Conservation (phyloP, 1,140 invertebrate genomes). For the Lordiphosa stackelbergi region DNA sequence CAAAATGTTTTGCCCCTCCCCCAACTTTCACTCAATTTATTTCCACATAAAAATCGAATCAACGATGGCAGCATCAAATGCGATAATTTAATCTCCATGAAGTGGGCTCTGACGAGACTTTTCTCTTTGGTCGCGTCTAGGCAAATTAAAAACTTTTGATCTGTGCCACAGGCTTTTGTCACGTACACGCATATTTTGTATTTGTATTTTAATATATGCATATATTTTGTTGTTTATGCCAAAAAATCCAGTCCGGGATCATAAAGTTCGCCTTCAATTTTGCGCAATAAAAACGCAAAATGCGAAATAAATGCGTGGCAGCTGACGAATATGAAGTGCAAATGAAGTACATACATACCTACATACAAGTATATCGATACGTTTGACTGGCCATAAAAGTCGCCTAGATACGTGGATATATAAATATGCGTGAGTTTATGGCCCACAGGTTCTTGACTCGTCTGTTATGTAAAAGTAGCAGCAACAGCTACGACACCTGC, state of each 20-base stretch:
- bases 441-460: slow-evolving; percentile 18
- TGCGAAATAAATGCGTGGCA: slow-evolving; percentile 49
- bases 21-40: slow-evolving; percentile 48
- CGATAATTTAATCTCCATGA: slow-evolving; percentile 50
- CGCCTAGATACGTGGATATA: slow-evolving; percentile 22
- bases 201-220: not conserved
- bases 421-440: slow-evolving; percentile 51
- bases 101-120: slow-evolving; percentile 24
- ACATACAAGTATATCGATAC: slow-evolving; percentile 11
- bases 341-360: slow-evolving; percentile 24
- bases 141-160: slow-evolving; percentile 50
- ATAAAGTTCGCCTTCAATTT: slow-evolving; percentile 60
- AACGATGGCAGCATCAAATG: slow-evolving; percentile 4
- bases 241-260: slow-evolving; percentile 51
- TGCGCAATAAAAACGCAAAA: slow-evolving; percentile 49
- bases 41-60: slow-evolving; percentile 23
- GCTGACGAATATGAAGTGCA: slow-evolving; percentile 24
- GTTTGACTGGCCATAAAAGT: slow-evolving; percentile 40
- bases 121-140: slow-evolving; percentile 22
- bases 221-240: slow-evolving; percentile 36
- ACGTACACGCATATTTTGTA: too few relatives aligned
- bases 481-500: slow-evolving; percentile 25
- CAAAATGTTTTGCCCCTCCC: too few relatives aligned
- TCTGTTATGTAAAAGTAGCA: slow-evolving; percentile 22
- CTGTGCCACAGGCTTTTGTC: slow-evolving; percentile 5